Evolutionary conservation across 1,140 invertebrate species (phyloP), one percentile per base, ranked within the genome.

Genomic region (Bombus affinis): DNA sequence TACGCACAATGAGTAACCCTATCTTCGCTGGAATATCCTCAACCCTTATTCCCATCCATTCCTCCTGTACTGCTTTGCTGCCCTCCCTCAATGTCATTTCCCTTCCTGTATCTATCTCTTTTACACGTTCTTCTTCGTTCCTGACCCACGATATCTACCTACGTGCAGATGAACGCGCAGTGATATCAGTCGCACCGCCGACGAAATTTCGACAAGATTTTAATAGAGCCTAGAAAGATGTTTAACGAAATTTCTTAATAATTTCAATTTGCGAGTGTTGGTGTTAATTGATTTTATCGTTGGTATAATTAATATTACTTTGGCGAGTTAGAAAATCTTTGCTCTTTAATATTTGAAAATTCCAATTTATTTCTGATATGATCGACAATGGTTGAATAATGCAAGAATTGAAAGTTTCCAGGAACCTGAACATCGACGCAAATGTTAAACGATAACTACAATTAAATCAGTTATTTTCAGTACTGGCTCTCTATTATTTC

Each of bases 1-100:
- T 83, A 85, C 88, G 88, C 88, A 90, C 89, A 90, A 90, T 90
- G 78, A 82, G 89, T 90, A 90, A 90, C 85, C 85, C 88, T 90
- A 90, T 90, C 88, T 87, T 90, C 70, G 39, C 25, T 85, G 88
- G 44, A 85, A 89, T 68, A 90, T 87, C 79, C 89, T 85, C 68
- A 68, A 80, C 62, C 78, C 79, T 73, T 32, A 22, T 37, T 65
- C 76, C 71, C 62, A 25, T 81, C 73, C 74, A n/a, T 90, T 57
- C 32, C 53, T 37, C 80, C 37, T 73, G 32, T 53, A 32, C 57
- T 72, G 65, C 62, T 68, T 87, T 74, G 57, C 66, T 77, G 59
- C 66, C 82, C 66, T 78, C 53, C 83, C 68, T 65, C 32, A n/a
- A 28, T n/a, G 25, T 74, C 79, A 37, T 79, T 37, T 66, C 73